Conservation (phyloP, 1,140 invertebrate genomes). For the Drusus annulatus region DNA sequence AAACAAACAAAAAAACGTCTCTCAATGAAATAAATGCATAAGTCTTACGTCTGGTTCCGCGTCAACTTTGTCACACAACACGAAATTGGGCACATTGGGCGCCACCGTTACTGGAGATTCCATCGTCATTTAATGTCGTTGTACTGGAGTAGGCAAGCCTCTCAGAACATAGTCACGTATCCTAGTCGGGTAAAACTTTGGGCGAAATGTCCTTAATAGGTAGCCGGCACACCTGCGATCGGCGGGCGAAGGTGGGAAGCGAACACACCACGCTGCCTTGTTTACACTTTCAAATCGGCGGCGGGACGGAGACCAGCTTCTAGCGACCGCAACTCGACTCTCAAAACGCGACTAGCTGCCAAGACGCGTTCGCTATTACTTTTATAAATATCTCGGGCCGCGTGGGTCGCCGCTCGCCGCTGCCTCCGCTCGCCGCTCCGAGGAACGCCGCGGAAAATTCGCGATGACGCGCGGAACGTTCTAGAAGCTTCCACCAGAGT, state of each 20-base stretch:
- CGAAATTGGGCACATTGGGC: background rate
- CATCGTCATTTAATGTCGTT: slow-evolving; percentile 15
- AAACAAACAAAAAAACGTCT: too few relatives aligned
- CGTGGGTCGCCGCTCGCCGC: slow-evolving; percentile 7
- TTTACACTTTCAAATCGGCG: slow-evolving; percentile 38
- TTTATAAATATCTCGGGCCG: slow-evolving; percentile 47
- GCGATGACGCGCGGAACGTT: slow-evolving; percentile 31
- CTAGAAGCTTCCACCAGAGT: slow-evolving; percentile 40
- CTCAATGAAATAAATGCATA: background rate
- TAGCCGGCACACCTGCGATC: background rate
- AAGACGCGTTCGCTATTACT: slow-evolving; percentile 23
- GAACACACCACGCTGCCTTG: slow-evolving; percentile 21
- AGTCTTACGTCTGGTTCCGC: slow-evolving; percentile 25
- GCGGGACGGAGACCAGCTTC: background rate
- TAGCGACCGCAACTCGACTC: background rate
- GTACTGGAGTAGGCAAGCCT: background rate
- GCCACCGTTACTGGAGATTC: slow-evolving; percentile 10
- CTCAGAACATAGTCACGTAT: slow-evolving; percentile 13
- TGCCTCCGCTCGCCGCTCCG: background rate
- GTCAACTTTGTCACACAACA: background rate
- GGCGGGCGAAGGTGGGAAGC: background rate
- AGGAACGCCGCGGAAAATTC: slow-evolving; percentile 30
- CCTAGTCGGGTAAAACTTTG: background rate
- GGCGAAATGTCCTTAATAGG: slow-evolving; percentile 7
- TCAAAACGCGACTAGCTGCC: slow-evolving; percentile 25